Evolutionary conservation across 2,797 vertebrate species (phyloP).

Genomic region (Myotis findleyi): DNA sequence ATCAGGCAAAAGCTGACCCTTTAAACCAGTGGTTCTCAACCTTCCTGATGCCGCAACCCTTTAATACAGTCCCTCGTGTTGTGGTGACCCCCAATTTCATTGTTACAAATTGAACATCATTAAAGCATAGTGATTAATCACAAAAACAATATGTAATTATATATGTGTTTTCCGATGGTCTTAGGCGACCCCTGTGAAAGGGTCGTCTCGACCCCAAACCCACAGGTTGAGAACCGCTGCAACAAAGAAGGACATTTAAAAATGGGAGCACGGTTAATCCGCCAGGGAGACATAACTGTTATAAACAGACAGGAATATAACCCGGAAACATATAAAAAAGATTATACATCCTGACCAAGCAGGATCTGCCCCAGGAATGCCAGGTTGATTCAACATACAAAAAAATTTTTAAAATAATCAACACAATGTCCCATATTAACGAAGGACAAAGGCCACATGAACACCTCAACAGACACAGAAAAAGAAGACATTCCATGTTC

Average conservation of each 20-base stretch:
- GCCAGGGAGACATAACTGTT: background rate
- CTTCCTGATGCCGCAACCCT: no score
- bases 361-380: background rate
- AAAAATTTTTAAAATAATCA: background rate
- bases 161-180: no score
- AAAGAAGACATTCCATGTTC: background rate
- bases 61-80: no score
- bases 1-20: background rate
- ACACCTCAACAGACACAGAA: background rate
- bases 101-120: no score
- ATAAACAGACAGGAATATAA: background rate
- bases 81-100: no score
- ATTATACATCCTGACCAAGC: background rate
- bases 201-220: no score
- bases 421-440: rapidly evolving
- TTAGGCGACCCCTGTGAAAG: no score
- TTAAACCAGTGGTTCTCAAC: no score
- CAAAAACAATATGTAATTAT: no score
- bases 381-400: background rate
- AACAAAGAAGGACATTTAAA: background rate
- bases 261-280: background rate
- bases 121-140: no score
- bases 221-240: no score
- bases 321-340: background rate
- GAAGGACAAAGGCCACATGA: background rate